Conservation (phyloP, 2,888 invertebrate species). For the Ennomos fuscantarius region DNA sequence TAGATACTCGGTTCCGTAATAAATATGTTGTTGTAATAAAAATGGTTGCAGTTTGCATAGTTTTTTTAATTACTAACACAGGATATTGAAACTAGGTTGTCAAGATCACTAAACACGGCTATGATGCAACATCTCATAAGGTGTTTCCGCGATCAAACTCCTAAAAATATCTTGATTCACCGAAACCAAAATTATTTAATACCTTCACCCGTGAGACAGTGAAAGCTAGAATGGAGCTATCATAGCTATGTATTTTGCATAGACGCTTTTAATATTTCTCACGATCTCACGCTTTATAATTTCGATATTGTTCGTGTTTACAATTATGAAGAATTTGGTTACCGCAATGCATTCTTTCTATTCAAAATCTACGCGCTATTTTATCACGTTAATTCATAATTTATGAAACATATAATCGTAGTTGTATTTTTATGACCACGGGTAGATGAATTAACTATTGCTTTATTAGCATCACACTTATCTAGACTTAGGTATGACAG, state of each 20-base stretch:
- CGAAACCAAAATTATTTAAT: constrained; percentile 31
- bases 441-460: not conserved
- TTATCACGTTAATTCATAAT: not conserved
- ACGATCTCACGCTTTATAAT: constrained; percentile 61
- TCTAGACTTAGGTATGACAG: constrained; percentile 6
- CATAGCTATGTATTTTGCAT: constrained; percentile 49
- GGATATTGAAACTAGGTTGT: not conserved
- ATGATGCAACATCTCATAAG: constrained; percentile 34
- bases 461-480: constrained; percentile 3
- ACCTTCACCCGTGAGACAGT: constrained; percentile 63
- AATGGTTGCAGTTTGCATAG: not conserved
- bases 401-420: constrained; percentile 1
- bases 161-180: constrained; percentile 25
- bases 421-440: constrained; percentile 1
- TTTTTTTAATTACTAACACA: too few species aligned
- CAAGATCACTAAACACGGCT: constrained; percentile 1
- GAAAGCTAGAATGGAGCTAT: constrained; percentile 63
- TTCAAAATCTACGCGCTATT: not conserved
- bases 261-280: constrained; percentile 57
- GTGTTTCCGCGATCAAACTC: constrained; percentile 20
- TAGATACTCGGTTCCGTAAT: not conserved
- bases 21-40: not conserved
- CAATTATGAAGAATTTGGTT: constrained; percentile 27
- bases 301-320: constrained; percentile 46
- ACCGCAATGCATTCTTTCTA: constrained; percentile 23